phyloP scores from a whole-genome alignment of 2,888 invertebrate species.

The Sarcophaga subvicina region DNA sequence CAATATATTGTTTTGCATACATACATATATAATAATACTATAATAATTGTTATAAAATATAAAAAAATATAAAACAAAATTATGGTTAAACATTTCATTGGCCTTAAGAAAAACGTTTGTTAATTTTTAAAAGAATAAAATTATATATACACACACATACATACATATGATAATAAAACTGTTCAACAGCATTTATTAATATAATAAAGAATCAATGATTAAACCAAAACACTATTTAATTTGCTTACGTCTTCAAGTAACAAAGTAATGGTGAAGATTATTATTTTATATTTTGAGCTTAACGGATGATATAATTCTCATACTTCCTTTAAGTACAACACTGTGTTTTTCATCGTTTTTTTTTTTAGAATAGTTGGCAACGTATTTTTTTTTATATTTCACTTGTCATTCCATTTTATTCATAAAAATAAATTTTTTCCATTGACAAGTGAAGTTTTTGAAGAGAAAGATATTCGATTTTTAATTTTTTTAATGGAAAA shows the following conservation, averaged over 20 bases:
- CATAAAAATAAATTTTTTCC: conserved; percentile 60
- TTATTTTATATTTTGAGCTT: no score
- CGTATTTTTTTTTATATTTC: conserved; percentile 44
- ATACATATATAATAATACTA: conserved; percentile 12
- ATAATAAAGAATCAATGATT: conserved; percentile 46
- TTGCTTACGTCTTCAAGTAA: no score
- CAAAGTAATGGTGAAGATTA: no score
- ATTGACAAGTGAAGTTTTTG: conserved; percentile 48
- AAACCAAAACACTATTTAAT: not conserved
- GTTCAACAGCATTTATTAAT: conserved; percentile 65
- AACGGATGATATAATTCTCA: not conserved
- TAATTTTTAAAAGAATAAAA: conserved; percentile 38
- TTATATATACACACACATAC: conserved; percentile 33
- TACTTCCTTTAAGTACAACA: not conserved
- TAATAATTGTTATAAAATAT: conserved; percentile 39
- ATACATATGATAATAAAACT: conserved; percentile 57
- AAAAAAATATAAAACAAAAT: conserved; percentile 12
- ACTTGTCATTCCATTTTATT: conserved; percentile 64
- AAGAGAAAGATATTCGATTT: conserved; percentile 46
- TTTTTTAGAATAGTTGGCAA: conserved; percentile 31
- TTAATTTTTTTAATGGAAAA: conserved; percentile 54
- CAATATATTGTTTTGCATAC: conserved; percentile 35
- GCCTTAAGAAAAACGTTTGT: conserved; percentile 34
- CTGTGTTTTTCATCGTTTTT: not conserved
- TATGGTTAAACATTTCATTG: conserved; percentile 44